Base-by-base conservation (phyloP, 2,888 invertebrate species). In the Drosophila dives region DNA sequence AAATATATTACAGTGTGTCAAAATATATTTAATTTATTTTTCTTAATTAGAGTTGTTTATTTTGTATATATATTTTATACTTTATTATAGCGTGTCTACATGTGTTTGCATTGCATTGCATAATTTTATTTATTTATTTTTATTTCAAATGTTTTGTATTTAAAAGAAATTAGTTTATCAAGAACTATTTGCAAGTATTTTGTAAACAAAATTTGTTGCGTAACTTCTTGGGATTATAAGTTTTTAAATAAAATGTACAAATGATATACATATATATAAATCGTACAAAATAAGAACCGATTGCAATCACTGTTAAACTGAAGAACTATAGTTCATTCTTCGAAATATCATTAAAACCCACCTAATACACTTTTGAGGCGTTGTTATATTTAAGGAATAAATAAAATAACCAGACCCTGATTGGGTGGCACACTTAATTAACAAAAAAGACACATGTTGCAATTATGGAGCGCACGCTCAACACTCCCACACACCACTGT, bases 401-500 rank as follows among this genome's bases (percentile, higher is more conserved):
- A n/a, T 40, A 2, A 2, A 56, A 20, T 29, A 10, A 3, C 6
- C 36, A 20, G 5, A 36, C 12, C n/a, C n/a, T 32, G 15, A 17
- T 23, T 2, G 36, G 15, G 49, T 29, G 29, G n/a, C 15, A 36
- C 10, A 60, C 6, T 49, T 2, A 29, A 3, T 7, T 32, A 29
- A 32, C 10, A 17, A 29, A 15, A 32, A 49, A 10, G 6, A 3
- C 49, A 20, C 33, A 49, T 8, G 23, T 34, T 12, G 0, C n/a
- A 26, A 48, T 54, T 66, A 48, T 34, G 5, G 23, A 40, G 17
- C 10, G 1, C 34, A 33, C 45, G 5, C 45, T 26, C 15, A 7
- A 2, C 36, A 20, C 20, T 8, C 29, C 2, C 15, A 23, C 23
- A 23, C 5, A 40, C 71, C 71, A 85, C 66, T 58, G 86, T 81